Percentiles rank a stretch among this genome's conserved stretches.
Evolutionary conservation across 2,797 vertebrate genomes (phyloP).

Genomic region (Pempheris klunzingeri): DNA sequence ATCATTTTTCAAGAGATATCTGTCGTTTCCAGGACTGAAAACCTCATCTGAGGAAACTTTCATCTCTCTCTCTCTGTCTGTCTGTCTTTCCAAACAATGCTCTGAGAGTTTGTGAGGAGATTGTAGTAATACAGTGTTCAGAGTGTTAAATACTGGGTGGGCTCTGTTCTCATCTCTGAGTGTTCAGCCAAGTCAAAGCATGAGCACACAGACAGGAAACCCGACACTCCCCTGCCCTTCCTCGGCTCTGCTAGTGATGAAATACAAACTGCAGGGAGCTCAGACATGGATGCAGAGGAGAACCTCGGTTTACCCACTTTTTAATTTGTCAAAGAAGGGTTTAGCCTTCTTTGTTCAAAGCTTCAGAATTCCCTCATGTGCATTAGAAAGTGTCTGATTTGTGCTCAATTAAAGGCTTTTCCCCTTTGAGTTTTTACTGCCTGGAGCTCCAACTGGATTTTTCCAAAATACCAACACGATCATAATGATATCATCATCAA

Average conservation of each 20-base stretch:
- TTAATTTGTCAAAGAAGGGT: neutral
- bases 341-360: neutral
- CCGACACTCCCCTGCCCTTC: slow-evolving; percentile 62
- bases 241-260: slow-evolving; percentile 60
- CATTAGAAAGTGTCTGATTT: neutral
- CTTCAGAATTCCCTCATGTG: slow-evolving; percentile 7
- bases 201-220: slow-evolving; percentile 65
- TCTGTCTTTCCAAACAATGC: neutral
- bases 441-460: neutral
- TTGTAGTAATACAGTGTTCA: neutral
- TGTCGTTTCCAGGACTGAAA: neutral
- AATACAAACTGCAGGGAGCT: slow-evolving; percentile 59
- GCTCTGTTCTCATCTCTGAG: slow-evolving; percentile 49
- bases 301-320: slow-evolving; percentile 1
- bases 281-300: slow-evolving; percentile 16
- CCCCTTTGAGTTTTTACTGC: neutral
- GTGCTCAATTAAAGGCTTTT: slow-evolving; percentile 7
- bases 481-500: too few relatives aligned
- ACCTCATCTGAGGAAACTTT: neutral
- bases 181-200: slow-evolving; percentile 53
- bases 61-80: neutral
- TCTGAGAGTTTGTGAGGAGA: neutral
- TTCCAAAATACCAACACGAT: slow-evolving; percentile 6
- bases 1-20: neutral
- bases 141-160: slow-evolving; percentile 34